phyloP scores from a whole-genome alignment of 2,888 invertebrate genomes.

The Acronicta psi region DNA sequence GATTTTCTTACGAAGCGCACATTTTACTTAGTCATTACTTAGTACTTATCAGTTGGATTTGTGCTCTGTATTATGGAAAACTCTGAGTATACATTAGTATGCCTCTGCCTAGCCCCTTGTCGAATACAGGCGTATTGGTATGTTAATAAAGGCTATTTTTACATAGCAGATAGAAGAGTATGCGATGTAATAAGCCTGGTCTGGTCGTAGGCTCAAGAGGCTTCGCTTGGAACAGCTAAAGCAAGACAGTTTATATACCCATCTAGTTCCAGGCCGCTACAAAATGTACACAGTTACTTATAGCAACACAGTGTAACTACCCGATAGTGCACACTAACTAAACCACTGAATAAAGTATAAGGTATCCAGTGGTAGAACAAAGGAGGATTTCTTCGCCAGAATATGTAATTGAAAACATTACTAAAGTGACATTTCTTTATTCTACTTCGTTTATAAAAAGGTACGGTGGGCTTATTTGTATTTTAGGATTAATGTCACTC shows the following conservation, averaged over 20 bases:
- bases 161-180: neutral
- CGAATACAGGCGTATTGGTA: too few relatives aligned
- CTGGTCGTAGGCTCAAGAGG: slow-evolving; percentile 22
- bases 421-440: neutral
- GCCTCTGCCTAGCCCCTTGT: too few relatives aligned
- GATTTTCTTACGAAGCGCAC: too few relatives aligned
- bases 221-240: slow-evolving; percentile 21
- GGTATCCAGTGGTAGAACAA: neutral
- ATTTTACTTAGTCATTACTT: too few relatives aligned
- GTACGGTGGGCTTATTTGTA: neutral
- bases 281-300: slow-evolving; percentile 19
- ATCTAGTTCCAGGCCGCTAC: slow-evolving; percentile 8
- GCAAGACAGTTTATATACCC: slow-evolving; percentile 20
- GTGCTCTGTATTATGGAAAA: too few relatives aligned
- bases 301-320: slow-evolving; percentile 6
- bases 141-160: too few relatives aligned
- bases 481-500: neutral
- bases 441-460: neutral
- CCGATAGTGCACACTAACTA: slow-evolving; percentile 5
- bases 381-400: neutral
- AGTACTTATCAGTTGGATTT: too few relatives aligned
- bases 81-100: too few relatives aligned
- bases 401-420: slow-evolving; percentile 10
- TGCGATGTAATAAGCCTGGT: slow-evolving; percentile 13
- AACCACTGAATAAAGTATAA: slow-evolving; percentile 32